These are phyloP conservation scores for Pseudolaguvia tuberculata DNA, from an alignment of 2,113 vertebrate genomes.

Conservation along the genomic window DNA sequence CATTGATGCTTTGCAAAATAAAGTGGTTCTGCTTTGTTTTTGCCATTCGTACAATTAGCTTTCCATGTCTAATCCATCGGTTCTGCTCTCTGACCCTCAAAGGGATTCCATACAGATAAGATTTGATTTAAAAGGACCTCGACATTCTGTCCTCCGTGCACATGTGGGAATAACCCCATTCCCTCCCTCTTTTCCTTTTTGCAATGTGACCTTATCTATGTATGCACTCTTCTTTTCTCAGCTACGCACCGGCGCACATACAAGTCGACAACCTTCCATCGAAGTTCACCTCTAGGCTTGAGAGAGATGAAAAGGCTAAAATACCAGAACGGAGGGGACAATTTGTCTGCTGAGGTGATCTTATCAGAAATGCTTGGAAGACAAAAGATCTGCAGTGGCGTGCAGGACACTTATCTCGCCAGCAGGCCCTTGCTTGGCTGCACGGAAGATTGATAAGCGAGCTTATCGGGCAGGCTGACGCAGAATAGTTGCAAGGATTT, in stretches of 20 bases:
- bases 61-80: constrained; percentile 34
- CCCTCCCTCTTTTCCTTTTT: background rate
- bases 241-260: constrained; percentile 39
- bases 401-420: constrained; percentile 62
- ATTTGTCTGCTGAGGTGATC: constrained; percentile 56
- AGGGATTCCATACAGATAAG: constrained; percentile 33
- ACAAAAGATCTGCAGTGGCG: constrained; percentile 61
- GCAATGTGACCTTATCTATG: constrained; percentile 49
- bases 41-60: constrained; percentile 23
- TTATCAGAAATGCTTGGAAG: constrained; percentile 63
- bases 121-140: constrained; percentile 42
- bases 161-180: constrained; percentile 34
- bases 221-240: constrained; percentile 45
- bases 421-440: constrained; percentile 54
- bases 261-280: constrained; percentile 51
- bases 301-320: constrained; percentile 41
- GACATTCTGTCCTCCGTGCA: constrained; percentile 35
- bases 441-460: constrained; percentile 45
- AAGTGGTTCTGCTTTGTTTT: constrained; percentile 13
- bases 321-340: constrained; percentile 42
- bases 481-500: constrained; percentile 56
- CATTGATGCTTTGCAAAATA: background rate
- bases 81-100: constrained; percentile 20
- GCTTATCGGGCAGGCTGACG: constrained; percentile 59
- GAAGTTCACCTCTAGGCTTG: constrained; percentile 38